phyloP scores from a whole-genome alignment of 2,113 vertebrate species.

The Myrmecophaga tridactyla region DNA sequence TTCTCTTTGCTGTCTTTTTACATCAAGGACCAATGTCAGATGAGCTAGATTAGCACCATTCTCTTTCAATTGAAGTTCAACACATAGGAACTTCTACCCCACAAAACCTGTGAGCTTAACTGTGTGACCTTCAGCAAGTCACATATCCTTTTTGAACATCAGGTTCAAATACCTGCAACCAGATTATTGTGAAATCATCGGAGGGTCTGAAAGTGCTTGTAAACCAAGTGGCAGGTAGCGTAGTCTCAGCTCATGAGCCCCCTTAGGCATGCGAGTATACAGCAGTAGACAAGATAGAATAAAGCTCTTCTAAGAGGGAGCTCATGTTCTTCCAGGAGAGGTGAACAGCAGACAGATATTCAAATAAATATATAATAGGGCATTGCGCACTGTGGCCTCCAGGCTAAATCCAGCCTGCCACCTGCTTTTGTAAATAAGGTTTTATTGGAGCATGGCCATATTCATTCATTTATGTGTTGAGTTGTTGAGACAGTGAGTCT shows the following conservation, averaged over 20 bases:
- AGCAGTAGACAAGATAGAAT: not conserved
- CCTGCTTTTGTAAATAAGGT: not conserved
- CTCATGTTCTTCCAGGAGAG: no score
- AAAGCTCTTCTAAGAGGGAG: not conserved
- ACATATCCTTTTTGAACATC: not conserved
- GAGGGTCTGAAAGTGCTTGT: no score
- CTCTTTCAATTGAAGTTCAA: not conserved
- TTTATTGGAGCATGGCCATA: not conserved
- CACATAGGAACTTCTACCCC: not conserved
- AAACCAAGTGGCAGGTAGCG: no score
- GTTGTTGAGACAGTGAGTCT: no score
- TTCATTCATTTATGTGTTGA: not conserved
- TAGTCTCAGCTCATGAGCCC: not conserved
- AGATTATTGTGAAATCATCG: not conserved
- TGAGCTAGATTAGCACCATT: not conserved
- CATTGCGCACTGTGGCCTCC: accelerated
- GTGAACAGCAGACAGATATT: not conserved
- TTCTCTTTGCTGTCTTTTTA: not conserved
- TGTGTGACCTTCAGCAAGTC: not conserved
- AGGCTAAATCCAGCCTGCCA: not conserved
- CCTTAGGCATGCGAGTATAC: accelerated
- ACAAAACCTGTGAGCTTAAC: not conserved
- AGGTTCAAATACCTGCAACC: not conserved
- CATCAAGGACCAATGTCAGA: not conserved
- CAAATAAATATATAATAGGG: accelerated